Base-by-base conservation (phyloP, 2,888 invertebrate genomes). In the Drosophila nr. perissopoda region DNA sequence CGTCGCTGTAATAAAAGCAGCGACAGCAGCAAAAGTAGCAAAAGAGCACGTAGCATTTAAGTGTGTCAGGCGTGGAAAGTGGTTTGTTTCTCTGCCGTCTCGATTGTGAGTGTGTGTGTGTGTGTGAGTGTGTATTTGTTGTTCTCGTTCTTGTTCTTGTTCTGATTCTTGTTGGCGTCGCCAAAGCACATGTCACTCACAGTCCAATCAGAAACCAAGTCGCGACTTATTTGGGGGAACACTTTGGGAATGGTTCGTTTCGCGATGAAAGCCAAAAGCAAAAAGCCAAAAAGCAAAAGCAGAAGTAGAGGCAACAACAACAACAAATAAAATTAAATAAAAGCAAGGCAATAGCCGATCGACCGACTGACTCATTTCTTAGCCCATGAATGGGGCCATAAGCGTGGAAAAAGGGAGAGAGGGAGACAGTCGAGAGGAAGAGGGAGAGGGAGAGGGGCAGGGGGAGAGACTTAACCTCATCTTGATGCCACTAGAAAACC, bases 1-100 rank as follows among this genome's bases (percentile, higher is more conserved):
- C 62, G 72, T 71, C 73, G 60, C 53, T 29, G 77, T 60, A 56
- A 61, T 33, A 67, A 60, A 68, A 72, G 73, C 66, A 79, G 85
- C 75, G 81, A 83, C 79, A 71, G 87, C 76, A 82, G 83, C 89
- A 82, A 84, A 89, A 86, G 89, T 81, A 85, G 88, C 86, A 88
- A 88, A 89, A 89, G 88, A 87, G 83, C 86, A 89, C 86, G 86
- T 88, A 90, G 83, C 83, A 83, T 76, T 74, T 74, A 86, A 90
- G 89, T 88, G 74, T 88, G 88, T 90, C 88, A 91, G 57, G 85
- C 91, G 91, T 91, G 91, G 91, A 91, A 91, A 91, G 91, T 91
- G 91, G 91, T 91, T 88, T 91, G 82, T 85, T 80, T 70, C 70
- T 57, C 59, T 67, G 61, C 49, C 36, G 70, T 70, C 62, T 71